Evolutionary conservation across 2,113 vertebrate genomes (phyloP).

Genomic region (Vulpes vulpes): DNA sequence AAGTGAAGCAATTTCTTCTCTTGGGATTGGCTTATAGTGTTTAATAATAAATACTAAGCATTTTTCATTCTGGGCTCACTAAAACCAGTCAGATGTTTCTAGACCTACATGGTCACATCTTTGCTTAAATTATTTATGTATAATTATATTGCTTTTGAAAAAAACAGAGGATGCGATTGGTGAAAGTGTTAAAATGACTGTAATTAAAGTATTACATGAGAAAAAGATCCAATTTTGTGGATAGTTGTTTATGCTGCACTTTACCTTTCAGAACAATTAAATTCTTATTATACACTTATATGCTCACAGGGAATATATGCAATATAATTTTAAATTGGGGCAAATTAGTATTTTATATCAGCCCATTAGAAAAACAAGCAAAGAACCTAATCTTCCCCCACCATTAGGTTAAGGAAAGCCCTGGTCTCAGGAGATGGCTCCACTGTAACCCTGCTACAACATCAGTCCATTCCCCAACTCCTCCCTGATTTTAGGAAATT

Average conservation of each 20-base stretch:
- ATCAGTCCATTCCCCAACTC: neutral
- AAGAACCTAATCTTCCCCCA: slow-evolving; percentile 27
- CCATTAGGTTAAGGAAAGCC: slow-evolving; percentile 52
- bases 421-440: slow-evolving; percentile 45
- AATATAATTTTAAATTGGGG: slow-evolving; percentile 73
- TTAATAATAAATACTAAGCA: slow-evolving; percentile 51
- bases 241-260: slow-evolving; percentile 70
- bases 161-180: slow-evolving; percentile 51
- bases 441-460: neutral
- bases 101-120: slow-evolving; percentile 18
- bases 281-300: slow-evolving; percentile 67
- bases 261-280: slow-evolving; percentile 79
- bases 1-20: slow-evolving; percentile 34
- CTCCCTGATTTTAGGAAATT: neutral
- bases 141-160: slow-evolving; percentile 65
- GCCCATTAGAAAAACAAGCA: slow-evolving; percentile 69
- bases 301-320: slow-evolving; percentile 71
- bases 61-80: slow-evolving; percentile 39
- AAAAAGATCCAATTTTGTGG: slow-evolving; percentile 63
- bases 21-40: neutral
- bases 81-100: slow-evolving; percentile 58
- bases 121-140: slow-evolving; percentile 67
- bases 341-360: slow-evolving; percentile 74
- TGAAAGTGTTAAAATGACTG: slow-evolving; percentile 69
- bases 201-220: slow-evolving; percentile 74